Evolutionary conservation across 2,797 vertebrate genomes (phyloP).

Genomic region (Lacerta viridis): DNA sequence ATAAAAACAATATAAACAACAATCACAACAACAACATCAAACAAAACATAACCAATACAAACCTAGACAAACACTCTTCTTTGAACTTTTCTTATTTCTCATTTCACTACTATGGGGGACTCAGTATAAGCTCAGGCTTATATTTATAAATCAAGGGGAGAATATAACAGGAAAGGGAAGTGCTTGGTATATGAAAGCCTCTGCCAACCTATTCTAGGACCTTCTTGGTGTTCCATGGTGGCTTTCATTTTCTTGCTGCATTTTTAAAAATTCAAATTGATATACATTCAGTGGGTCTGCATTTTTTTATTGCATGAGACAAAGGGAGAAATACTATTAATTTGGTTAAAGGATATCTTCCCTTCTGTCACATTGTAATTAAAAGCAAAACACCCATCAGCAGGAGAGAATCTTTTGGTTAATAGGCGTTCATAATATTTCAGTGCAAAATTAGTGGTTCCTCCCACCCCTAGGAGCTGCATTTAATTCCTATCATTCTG

Average conservation of each 20-base stretch:
- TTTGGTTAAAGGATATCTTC: conserved; percentile 19
- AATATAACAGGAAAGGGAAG: conserved; percentile 60
- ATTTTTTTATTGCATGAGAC: not conserved
- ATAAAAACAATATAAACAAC: no score
- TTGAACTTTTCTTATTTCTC: no score
- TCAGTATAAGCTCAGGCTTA: conserved; percentile 70
- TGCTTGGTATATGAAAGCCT: conserved; percentile 59
- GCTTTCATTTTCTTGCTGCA: conserved; percentile 52
- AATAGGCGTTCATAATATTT: not conserved
- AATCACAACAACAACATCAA: no score
- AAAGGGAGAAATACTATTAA: not conserved
- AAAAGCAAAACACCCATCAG: not conserved
- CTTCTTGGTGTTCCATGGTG: conserved; percentile 22
- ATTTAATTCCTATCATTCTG: conserved; percentile 42
- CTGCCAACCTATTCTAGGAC: conserved; percentile 33
- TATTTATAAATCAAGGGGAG: conserved; percentile 67
- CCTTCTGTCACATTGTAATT: conserved; percentile 12
- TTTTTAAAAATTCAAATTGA: not conserved
- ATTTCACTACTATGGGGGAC: no score
- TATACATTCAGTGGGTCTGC: not conserved
- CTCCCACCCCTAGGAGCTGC: conserved; percentile 4
- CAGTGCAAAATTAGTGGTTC: not conserved
- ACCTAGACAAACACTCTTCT: no score
- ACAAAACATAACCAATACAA: no score
- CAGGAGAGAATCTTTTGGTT: not conserved